These are phyloP conservation scores for Autographa pulchrina DNA, from an alignment of 2,888 invertebrate species.

Conservation along the genomic window DNA sequence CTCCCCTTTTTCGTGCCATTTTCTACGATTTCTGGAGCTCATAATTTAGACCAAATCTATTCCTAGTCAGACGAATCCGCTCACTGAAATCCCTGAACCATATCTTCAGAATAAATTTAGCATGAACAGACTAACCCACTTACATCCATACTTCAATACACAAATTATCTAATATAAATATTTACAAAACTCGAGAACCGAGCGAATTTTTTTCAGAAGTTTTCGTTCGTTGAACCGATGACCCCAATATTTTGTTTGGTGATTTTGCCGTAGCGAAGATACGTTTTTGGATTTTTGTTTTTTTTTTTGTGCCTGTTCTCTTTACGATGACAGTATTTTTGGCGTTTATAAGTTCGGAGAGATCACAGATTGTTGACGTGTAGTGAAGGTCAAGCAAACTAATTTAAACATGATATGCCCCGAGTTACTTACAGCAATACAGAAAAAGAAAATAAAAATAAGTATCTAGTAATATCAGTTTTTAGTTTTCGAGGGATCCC, in stretches of 20 bases:
- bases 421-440: not conserved
- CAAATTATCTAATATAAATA: constrained; percentile 45
- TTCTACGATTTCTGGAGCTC: not conserved
- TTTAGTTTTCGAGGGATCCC: not conserved
- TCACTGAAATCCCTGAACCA: constrained; percentile 8
- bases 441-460: too few species aligned
- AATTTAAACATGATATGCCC: not conserved
- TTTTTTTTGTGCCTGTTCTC: constrained; percentile 33
- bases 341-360: constrained; percentile 7
- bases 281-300: constrained; percentile 20
- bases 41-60: constrained; percentile 12
- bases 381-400: constrained; percentile 5
- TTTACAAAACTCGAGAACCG: constrained; percentile 30
- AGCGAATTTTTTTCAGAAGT: constrained; percentile 28
- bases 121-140: constrained; percentile 18
- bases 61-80: not conserved
- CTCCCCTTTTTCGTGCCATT: too few species aligned
- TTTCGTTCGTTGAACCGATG: constrained; percentile 39
- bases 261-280: constrained; percentile 29
- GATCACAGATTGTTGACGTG: constrained; percentile 7
- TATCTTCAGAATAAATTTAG: not conserved
- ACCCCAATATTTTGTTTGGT: constrained; percentile 34
- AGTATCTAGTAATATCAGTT: too few species aligned
- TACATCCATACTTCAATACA: constrained; percentile 25
- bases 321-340: constrained; percentile 17